Base-by-base conservation (phyloP, 2,888 invertebrate genomes). In the Xanthorhoe designata region DNA sequence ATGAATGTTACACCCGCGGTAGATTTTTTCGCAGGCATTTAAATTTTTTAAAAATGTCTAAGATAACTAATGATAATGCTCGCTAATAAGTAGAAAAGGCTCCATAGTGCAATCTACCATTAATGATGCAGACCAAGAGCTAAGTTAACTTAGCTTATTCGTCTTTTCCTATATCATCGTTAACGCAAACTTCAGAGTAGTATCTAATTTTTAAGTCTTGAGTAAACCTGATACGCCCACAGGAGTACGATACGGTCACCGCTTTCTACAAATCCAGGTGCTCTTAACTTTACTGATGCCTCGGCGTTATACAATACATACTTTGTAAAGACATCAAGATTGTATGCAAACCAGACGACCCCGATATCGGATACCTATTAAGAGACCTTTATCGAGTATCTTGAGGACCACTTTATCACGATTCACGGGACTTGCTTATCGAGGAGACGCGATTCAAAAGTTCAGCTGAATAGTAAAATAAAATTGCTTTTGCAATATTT, bases 331-430 rank as follows among this genome's bases (percentile, higher is more conserved):
- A 42, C 24, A 56, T 52, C 51, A 59, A 58, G 63, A 68, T 61
- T 38, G 60, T 63, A 52, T 50, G 60, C 49, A 56, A 64, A 51
- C 59, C 60, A 55, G 58, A 59, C 55, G 47, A 42, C 63, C 58
- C 19, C 17, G 62, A 52, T 68, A 68, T 56, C 49, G 49, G 52
- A 64, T 56, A 53, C 56, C 60, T 54, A 61, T 61, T 61, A 61
- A 35, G 51, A 56, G 38, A 56, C 19, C 51, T 62, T 68, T 64
- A 64, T 61, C 67, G 63, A 50, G 51, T 18, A 47, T 63, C 59
- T 58, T 32, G 53, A 68, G 58, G 53, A 52, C 49, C 61, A 50
- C 56, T 60, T 52, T 50, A 51, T 51, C 59, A 52, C 38, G 35
- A 54, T 38, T 51, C 59, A 51, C 19, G 35, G 45, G 61, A 19